Conservation (phyloP, 1,140 invertebrate genomes). For the Euura lappo region DNA sequence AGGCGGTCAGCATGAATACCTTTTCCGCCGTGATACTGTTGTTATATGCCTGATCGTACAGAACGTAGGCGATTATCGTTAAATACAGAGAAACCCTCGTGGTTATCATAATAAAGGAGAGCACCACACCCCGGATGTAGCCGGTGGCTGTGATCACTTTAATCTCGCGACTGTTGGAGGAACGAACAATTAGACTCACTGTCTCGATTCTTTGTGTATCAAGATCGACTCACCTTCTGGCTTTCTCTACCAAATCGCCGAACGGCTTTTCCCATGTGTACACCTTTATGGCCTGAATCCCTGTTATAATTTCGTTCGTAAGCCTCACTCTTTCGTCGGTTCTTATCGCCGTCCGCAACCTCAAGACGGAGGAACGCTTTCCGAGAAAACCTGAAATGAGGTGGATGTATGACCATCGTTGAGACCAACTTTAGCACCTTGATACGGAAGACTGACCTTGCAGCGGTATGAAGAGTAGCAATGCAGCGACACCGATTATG, state of each 20-base stretch:
- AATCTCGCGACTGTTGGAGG: constrained; percentile 66
- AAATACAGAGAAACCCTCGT: constrained; percentile 81
- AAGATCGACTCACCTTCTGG: constrained; percentile 62
- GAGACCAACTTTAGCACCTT: neutral
- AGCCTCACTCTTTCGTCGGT: constrained; percentile 85
- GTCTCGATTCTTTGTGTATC: neutral
- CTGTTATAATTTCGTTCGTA: constrained; percentile 84
- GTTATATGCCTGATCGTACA: constrained; percentile 58
- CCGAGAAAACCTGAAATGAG: constrained; percentile 68
- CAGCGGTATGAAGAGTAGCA: constrained; percentile 84
- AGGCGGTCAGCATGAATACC: constrained; percentile 77
- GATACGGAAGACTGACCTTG: constrained; percentile 64
- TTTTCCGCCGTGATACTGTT: constrained; percentile 74
- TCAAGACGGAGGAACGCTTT: constrained; percentile 66
- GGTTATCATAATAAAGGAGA: constrained; percentile 74
- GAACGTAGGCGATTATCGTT: constrained; percentile 78
- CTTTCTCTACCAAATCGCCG: constrained; percentile 67
- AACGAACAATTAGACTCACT: constrained; percentile 17
- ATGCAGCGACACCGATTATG: constrained; percentile 77
- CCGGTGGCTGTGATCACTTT: constrained; percentile 71
- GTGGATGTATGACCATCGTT: neutral
- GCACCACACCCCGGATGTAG: constrained; percentile 71
- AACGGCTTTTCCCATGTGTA: constrained; percentile 90
- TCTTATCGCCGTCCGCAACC: constrained; percentile 66
- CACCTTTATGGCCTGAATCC: constrained; percentile 89